Conservation (phyloP, 2,888 invertebrate genomes). For the Encarsia formosa region DNA sequence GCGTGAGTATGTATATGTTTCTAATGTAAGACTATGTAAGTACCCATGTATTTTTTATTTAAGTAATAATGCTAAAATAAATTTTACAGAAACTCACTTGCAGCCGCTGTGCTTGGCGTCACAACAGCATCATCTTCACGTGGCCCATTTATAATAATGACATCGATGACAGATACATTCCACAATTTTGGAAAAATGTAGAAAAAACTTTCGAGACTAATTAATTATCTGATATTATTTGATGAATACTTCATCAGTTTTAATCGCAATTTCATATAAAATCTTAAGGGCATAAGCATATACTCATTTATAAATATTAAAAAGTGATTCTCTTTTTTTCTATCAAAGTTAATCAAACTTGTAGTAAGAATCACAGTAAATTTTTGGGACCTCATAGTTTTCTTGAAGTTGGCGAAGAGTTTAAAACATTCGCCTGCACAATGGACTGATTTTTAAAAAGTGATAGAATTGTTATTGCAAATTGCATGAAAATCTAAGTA, state of each 20-base stretch:
- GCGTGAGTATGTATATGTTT: slow-evolving; percentile 17
- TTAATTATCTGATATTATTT: slow-evolving; percentile 4
- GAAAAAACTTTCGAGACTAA: slow-evolving; percentile 23
- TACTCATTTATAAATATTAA: slow-evolving; percentile 24
- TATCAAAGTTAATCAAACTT: slow-evolving; percentile 9
- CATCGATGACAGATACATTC: slow-evolving; percentile 25
- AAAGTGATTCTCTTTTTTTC: not conserved
- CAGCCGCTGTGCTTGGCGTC: slow-evolving; percentile 23
- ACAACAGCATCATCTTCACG: slow-evolving; percentile 22
- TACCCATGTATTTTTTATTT: not conserved
- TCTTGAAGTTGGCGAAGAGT: slow-evolving; percentile 22
- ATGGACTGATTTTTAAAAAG: slow-evolving; percentile 25
- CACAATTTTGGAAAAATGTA: slow-evolving; percentile 23
- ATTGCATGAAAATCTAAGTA: slow-evolving; percentile 18
- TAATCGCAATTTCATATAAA: slow-evolving; percentile 25
- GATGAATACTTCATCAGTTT: slow-evolving; percentile 21
- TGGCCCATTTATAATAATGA: slow-evolving; percentile 22
- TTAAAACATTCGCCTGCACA: slow-evolving; percentile 18
- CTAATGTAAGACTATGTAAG: not conserved
- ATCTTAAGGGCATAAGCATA: slow-evolving; percentile 13
- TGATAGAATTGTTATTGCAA: slow-evolving; percentile 20
- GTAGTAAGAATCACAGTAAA: slow-evolving; percentile 17
- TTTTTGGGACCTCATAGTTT: slow-evolving; percentile 21
- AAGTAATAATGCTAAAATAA: not conserved
- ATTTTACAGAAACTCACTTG: slow-evolving; percentile 16